Base-by-base conservation (phyloP, 2,797 vertebrate genomes). In the Gymnocypris eckloni region DNA sequence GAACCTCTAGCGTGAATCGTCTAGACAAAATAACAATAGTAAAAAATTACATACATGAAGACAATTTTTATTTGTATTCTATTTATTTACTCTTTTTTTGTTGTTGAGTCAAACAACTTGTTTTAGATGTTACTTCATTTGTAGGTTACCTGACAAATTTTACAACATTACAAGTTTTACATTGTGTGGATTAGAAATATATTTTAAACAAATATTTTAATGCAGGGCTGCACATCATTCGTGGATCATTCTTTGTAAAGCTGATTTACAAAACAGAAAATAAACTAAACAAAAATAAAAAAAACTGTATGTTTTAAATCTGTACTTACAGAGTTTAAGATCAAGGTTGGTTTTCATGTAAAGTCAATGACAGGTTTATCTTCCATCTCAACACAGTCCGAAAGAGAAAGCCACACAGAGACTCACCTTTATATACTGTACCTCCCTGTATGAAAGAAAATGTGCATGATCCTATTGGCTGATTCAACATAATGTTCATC, bases 301-400 rank as follows among this genome's bases (percentile, higher is more conserved):
- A 73, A 45, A 39, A 43, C 2, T 12, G 6, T 54, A 0, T 37
- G 0, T 28, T 75, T 15, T 33, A 33, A 22, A 54, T 37, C 18
- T 77, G 9, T 37, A 77, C 50, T 77, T 77, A 77, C 73, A n/a
- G 33, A 56, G 22, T 77, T 77, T 15, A 77, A 39, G 33, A 22
- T 56, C 73, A 77, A 8, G 6, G 50, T 22, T 77, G 18, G 50
- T 56, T 54, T 77, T 77, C 18, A 22, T 4, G 50, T 11, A 20
- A 16, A 22, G 10, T 18, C 50, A 12, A 22, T 76, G 50, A 54
- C 45, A 33, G 50, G 18, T 76, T 54, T 8, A 20, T 54, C 50
- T 20, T 77, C 73, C 50, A 39, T 50, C 6, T 77, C 50, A 77
- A 39, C 10, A 54, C 6, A 77, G 73, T 56, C 73, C 28, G 0